Conservation (phyloP, 2,797 vertebrate species). For the Nyctalus aviator region DNA sequence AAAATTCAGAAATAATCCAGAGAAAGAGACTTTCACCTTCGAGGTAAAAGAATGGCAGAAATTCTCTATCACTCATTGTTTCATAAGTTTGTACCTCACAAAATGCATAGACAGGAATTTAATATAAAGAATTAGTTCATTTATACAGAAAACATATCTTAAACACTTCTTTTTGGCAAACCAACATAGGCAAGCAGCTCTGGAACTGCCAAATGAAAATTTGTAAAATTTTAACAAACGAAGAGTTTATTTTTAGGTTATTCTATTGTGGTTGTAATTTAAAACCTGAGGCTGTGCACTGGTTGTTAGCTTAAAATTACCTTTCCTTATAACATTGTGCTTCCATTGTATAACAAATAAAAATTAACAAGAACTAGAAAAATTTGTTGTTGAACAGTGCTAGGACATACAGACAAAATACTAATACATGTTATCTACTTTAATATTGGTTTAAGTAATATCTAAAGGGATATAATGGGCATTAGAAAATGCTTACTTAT, state of each 20-base stretch:
- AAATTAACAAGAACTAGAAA: slow-evolving; percentile 91
- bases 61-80: slow-evolving; percentile 90
- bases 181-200: slow-evolving; percentile 88
- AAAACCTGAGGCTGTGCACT: slow-evolving; percentile 98
- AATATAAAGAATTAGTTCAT: slow-evolving; percentile 92
- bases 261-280: slow-evolving; percentile 94
- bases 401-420: slow-evolving; percentile 95
- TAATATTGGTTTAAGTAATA: slow-evolving; percentile 89
- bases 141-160: slow-evolving; percentile 91
- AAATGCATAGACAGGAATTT: slow-evolving; percentile 93
- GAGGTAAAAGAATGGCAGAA: slow-evolving; percentile 90
- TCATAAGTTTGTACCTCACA: slow-evolving; percentile 91
- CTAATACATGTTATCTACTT: slow-evolving; percentile 90
- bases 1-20: slow-evolving; percentile 87
- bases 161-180: slow-evolving; percentile 88
- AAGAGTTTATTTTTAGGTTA: slow-evolving; percentile 89
- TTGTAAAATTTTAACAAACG: slow-evolving; percentile 86
- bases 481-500: slow-evolving; percentile 89
- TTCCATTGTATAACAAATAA: slow-evolving; percentile 93
- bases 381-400: slow-evolving; percentile 91
- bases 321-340: slow-evolving; percentile 96
- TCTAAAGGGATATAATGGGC: slow-evolving; percentile 89
- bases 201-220: slow-evolving; percentile 89
- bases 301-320: slow-evolving; percentile 94
- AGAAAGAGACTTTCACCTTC: slow-evolving; percentile 89